These are phyloP conservation scores for Pteromalus puparum DNA, from an alignment of 1,140 invertebrate genomes.

Conservation along the genomic window DNA sequence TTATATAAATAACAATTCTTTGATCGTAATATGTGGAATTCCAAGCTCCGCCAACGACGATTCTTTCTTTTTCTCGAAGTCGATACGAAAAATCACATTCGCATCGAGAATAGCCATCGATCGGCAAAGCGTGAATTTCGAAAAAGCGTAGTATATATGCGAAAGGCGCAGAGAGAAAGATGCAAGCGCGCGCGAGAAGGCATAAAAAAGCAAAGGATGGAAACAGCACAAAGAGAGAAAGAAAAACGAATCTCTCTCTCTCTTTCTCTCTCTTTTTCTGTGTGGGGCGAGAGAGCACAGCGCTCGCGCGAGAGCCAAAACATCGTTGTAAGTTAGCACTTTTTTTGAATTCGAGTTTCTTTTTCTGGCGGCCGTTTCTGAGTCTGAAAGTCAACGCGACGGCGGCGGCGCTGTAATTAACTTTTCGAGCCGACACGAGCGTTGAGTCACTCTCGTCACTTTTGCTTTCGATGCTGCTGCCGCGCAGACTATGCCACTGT, in stretches of 20 bases:
- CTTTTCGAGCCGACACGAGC: conserved; percentile 29
- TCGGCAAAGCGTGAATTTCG: background rate
- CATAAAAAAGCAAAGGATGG: background rate
- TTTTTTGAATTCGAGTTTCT: conserved; percentile 48
- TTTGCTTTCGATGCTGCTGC: conserved; percentile 47
- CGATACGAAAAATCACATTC: too few relatives aligned
- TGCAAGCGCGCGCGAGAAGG: background rate
- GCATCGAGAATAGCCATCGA: too few relatives aligned
- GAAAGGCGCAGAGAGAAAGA: background rate
- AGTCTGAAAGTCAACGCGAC: conserved; percentile 49
- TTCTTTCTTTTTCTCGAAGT: too few relatives aligned
- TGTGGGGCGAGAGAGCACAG: too few relatives aligned
- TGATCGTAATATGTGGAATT: too few relatives aligned
- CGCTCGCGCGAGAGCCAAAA: conserved; percentile 32
- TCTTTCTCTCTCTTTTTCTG: too few relatives aligned
- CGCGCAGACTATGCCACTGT: conserved; percentile 15
- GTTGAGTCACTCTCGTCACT: conserved; percentile 50
- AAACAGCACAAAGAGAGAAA: background rate
- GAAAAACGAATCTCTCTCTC: background rate
- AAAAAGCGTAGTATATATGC: background rate
- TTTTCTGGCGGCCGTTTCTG: conserved; percentile 40
- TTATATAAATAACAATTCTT: too few relatives aligned
- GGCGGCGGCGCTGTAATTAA: conserved; percentile 42
- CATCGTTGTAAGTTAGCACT: conserved; percentile 48
- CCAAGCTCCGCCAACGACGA: too few relatives aligned